Conservation (phyloP, 2,888 invertebrate species). For the Dryobota labecula region DNA sequence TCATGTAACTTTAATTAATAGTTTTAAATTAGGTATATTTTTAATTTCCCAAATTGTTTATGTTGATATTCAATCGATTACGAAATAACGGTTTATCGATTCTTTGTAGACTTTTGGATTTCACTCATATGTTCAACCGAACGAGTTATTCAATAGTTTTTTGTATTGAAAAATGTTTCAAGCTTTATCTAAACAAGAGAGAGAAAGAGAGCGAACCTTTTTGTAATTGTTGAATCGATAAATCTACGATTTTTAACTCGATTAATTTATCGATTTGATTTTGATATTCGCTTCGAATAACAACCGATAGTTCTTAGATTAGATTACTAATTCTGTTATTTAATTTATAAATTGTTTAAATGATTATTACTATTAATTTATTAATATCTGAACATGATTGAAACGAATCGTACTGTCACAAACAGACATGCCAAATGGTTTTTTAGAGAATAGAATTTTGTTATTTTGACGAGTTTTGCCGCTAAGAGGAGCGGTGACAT, state of each 20-base stretch:
- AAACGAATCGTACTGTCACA: conserved; percentile 46
- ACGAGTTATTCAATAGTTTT: background rate
- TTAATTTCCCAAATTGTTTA: conserved; percentile 5
- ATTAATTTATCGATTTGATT: conserved; percentile 9
- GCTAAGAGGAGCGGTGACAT: conserved; percentile 51
- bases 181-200: no score
- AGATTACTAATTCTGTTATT: conserved; percentile 22
- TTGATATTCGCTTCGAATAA: conserved; percentile 14
- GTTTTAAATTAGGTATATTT: background rate
- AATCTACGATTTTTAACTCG: background rate
- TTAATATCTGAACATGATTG: conserved; percentile 24
- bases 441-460: conserved; percentile 72
- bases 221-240: conserved; percentile 7
- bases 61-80: conserved; percentile 27
- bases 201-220: background rate
- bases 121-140: background rate
- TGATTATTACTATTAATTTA: background rate
- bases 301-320: conserved; percentile 18
- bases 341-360: conserved; percentile 40
- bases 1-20: conserved; percentile 14
- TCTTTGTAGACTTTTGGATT: background rate
- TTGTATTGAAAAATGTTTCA: background rate
- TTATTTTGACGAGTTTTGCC: conserved; percentile 76
- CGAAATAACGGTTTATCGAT: conserved; percentile 30
- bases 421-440: conserved; percentile 69